Conservation (phyloP, 2,888 invertebrate genomes). For the Lasioglossum morio region DNA sequence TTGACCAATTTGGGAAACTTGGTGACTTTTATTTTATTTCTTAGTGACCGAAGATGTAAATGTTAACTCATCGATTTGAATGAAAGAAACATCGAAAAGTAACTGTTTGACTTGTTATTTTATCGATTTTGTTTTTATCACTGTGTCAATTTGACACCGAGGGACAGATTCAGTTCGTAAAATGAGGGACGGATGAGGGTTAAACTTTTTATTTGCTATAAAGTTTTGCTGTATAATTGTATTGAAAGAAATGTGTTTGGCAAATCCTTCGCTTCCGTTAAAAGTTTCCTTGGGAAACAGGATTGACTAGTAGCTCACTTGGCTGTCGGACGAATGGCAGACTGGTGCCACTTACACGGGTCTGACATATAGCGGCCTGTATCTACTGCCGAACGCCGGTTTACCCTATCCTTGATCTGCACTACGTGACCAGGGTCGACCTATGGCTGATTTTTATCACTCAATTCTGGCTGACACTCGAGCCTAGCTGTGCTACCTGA, state of each 20-base stretch:
- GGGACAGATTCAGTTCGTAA: no score
- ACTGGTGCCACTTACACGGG: background rate
- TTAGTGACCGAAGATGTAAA: no score
- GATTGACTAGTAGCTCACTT: background rate
- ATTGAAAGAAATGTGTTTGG: no score
- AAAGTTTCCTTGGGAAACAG: background rate
- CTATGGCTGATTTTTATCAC: background rate
- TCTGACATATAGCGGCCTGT: background rate
- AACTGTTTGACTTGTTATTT: no score
- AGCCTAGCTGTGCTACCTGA: background rate
- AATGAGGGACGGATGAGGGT: no score
- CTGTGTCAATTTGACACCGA: no score
- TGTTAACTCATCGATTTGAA: no score
- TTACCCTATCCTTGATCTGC: background rate
- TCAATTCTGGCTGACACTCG: background rate
- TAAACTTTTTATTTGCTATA: background rate
- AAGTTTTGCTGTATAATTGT: background rate
- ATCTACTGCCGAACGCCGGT: background rate
- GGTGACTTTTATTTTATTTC: no score
- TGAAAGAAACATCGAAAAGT: no score
- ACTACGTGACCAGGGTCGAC: background rate
- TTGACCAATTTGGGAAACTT: no score
- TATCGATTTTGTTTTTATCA: no score
- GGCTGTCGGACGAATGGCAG: background rate
- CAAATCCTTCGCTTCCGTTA: background rate